phyloP scores from a whole-genome alignment of 2,888 invertebrate species.

The Acronicta psi region DNA sequence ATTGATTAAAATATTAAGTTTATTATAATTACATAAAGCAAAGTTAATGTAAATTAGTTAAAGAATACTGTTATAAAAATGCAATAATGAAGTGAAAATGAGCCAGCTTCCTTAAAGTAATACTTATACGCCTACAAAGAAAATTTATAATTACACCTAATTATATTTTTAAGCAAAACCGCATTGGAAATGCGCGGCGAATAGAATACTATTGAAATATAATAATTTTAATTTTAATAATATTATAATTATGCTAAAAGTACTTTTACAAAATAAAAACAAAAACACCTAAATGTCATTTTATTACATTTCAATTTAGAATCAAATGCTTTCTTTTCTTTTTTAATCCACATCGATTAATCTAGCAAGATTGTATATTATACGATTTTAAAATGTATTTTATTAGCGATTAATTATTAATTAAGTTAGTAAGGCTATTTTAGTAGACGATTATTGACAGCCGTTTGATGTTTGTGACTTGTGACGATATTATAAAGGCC shows the following conservation, averaged over 20 bases:
- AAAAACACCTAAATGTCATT: constrained; percentile 84
- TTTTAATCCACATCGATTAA: constrained; percentile 84
- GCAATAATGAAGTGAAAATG: constrained; percentile 55
- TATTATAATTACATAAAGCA: too few relatives aligned
- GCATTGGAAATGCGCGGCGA: constrained; percentile 47
- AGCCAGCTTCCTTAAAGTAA: constrained; percentile 68
- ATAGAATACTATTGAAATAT: constrained; percentile 54
- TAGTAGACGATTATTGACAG: constrained; percentile 79
- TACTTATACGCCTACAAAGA: constrained; percentile 62
- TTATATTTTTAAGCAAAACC: constrained; percentile 54
- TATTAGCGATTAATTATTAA: constrained; percentile 76
- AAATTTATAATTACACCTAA: constrained; percentile 55
- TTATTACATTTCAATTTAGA: constrained; percentile 87
- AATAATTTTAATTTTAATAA: constrained; percentile 40
- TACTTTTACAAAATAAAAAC: constrained; percentile 63
- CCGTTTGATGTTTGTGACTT: constrained; percentile 61
- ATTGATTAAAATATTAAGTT: not conserved
- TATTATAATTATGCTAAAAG: constrained; percentile 54
- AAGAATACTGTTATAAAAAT: constrained; percentile 17
- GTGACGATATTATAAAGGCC: constrained; percentile 68
- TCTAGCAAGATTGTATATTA: constrained; percentile 82
- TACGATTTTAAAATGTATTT: constrained; percentile 75
- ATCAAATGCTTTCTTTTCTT: constrained; percentile 83
- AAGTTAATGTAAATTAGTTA: too few relatives aligned
- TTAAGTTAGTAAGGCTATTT: constrained; percentile 88